Base-by-base conservation (phyloP, 2,797 vertebrate genomes). In the Phrynocephalus vlangalii region DNA sequence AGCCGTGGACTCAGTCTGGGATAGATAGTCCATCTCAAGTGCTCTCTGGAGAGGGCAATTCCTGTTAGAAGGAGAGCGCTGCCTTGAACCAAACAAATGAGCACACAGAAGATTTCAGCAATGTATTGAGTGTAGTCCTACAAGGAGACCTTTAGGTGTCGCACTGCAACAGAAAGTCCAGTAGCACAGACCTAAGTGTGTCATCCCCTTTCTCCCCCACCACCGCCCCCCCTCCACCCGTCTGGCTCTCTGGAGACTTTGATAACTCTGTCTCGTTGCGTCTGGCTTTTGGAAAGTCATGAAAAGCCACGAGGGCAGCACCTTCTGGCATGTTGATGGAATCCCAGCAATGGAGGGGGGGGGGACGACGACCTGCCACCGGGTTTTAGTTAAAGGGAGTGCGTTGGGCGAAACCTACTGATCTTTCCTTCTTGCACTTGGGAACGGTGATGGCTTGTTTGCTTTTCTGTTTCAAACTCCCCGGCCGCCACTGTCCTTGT, bases 131-230 rank as follows among this genome's bases (percentile, higher is more conserved):
- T 13, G 0, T 9, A 78, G 52, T 6, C 38, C 0, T 5, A 9
- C 28, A 56, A 0, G 0, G 33, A 87, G 85, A 24, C 91, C 92
- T 94, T 94, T 91, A 95, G 91, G 89, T 94, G 93, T 95, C 78
- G 81, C 82, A 18, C 89, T 90, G 90, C 84, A 88, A 85, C 26
- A 30, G 79, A 1, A 0, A 89, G 90, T 92, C 4, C 50, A 22
- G 10, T 72, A 0, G 6, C 79, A 0, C 6, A 0, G 1, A 8
- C 66, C 13, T 85, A 77, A 38, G 71, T 73, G 86, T 26, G 2
- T 73, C 89, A 72, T 89, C 48, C 67, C 71, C 52, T 22, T 66
- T 52, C 66, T 28, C 2, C 15, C 71, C 30, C 13, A 60, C 44
- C 77, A 44, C 38, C 38, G 38, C 13, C 67, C 84, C 26, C 52